These are phyloP conservation scores for Ophonus ardosiacus DNA, from an alignment of 2,888 invertebrate genomes.

Conservation along the genomic window DNA sequence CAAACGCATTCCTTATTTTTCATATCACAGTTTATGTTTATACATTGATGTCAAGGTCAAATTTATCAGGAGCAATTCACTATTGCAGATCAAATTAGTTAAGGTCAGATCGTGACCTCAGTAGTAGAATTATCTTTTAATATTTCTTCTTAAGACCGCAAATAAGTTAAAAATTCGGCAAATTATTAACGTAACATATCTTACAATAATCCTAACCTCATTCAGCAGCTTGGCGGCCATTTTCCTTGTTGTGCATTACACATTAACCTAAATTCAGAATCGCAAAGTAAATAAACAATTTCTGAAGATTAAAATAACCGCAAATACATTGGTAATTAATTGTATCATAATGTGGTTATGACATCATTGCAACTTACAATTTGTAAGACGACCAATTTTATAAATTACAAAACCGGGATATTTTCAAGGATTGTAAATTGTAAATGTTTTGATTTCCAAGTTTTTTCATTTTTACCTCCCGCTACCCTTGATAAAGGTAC, in stretches of 20 bases:
- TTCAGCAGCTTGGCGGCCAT: conserved; percentile 9
- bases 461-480: too few species aligned
- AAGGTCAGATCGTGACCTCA: conserved; percentile 54
- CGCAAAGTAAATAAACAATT: conserved; percentile 42
- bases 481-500: too few species aligned
- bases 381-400: too few species aligned
- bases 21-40: conserved; percentile 52
- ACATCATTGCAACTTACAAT: neutral
- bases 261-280: conserved; percentile 35
- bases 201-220: conserved; percentile 14
- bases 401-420: too few species aligned
- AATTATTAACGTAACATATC: conserved; percentile 12
- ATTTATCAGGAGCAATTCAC: conserved; percentile 46
- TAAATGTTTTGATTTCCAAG: too few species aligned
- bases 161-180: conserved; percentile 22
- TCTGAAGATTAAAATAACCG: conserved; percentile 1
- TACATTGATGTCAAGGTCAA: conserved; percentile 59
- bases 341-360: conserved; percentile 8
- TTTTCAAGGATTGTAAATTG: too few species aligned
- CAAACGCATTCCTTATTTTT: conserved; percentile 3
- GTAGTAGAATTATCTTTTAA: conserved; percentile 27
- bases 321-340: conserved; percentile 19
- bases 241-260: conserved; percentile 3
- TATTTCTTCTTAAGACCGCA: conserved; percentile 27
- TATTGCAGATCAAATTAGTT: conserved; percentile 46